A percentile compares a stretch with the other conserved stretches of the same genome.
These are phyloP conservation scores for Mionectes olivaceus DNA, from an alignment of 2,797 vertebrate genomes.

Conservation along the genomic window DNA sequence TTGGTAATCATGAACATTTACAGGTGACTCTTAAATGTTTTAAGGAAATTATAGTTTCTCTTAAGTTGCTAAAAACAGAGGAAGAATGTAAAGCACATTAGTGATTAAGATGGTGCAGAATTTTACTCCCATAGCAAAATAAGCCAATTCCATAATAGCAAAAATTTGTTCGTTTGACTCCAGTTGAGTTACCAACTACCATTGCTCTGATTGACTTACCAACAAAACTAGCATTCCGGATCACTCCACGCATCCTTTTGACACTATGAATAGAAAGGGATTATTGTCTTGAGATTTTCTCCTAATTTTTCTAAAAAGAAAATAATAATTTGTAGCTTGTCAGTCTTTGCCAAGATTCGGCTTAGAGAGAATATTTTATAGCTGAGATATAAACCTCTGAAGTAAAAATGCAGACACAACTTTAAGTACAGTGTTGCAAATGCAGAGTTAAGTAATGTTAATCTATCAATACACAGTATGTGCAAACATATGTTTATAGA, in stretches of 20 bases:
- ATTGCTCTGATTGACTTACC: neutral
- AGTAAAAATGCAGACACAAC: conserved; percentile 78
- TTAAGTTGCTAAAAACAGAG: neutral
- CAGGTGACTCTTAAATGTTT: neutral
- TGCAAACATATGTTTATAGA: conserved; percentile 82
- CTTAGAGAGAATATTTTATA: conserved; percentile 63
- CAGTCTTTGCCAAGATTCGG: conserved; percentile 54
- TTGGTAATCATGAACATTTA: neutral
- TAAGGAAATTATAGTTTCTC: neutral
- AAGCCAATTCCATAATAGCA: neutral
- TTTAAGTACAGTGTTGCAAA: conserved; percentile 79
- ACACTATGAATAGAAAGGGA: neutral
- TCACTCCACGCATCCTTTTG: neutral
- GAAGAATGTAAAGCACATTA: neutral
- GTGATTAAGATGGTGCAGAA: neutral
- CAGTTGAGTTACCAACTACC: neutral
- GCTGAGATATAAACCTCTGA: conserved; percentile 74
- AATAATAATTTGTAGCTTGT: conserved; percentile 40
- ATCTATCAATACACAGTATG: conserved; percentile 80
- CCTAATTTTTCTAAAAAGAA: conserved; percentile 15
- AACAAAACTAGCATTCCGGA: neutral
- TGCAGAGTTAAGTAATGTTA: conserved; percentile 77
- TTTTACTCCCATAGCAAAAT: neutral
- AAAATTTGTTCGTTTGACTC: conserved; percentile 29
- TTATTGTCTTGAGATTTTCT: conserved; percentile 40